These are phyloP conservation scores for Nomada flava DNA, from an alignment of 2,888 invertebrate species.

Conservation along the genomic window DNA sequence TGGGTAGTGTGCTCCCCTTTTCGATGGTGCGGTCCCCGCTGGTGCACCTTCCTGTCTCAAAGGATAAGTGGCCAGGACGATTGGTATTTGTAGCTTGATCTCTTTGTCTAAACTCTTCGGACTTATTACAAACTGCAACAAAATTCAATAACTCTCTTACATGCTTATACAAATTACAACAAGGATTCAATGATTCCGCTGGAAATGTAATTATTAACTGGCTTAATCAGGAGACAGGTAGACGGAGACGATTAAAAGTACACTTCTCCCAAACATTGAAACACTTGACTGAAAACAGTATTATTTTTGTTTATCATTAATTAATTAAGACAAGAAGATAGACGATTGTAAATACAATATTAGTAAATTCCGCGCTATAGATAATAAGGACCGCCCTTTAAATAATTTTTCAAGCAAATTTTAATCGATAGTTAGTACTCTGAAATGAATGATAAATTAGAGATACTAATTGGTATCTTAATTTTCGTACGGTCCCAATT, in stretches of 20 bases:
- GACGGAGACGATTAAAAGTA: no score
- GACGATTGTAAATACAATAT: neutral
- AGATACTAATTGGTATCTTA: neutral
- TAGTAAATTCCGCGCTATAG: no score
- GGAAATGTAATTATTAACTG: no score
- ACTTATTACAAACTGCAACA: slow-evolving; percentile 92
- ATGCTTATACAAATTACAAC: neutral
- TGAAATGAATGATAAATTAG: no score
- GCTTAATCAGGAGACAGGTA: no score
- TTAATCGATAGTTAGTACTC: no score
- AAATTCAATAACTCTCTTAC: slow-evolving; percentile 24
- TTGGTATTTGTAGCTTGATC: slow-evolving; percentile 95
- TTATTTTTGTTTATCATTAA: neutral
- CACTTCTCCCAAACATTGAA: no score
- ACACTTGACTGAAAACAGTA: neutral
- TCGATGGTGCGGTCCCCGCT: slow-evolving; percentile 88
- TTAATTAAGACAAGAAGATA: neutral
- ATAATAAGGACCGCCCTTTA: no score
- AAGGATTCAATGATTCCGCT: neutral
- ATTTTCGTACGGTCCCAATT: neutral
- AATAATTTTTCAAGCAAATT: no score
- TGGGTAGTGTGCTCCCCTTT: slow-evolving; percentile 96
- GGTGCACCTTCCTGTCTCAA: slow-evolving; percentile 89
- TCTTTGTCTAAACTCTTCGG: slow-evolving; percentile 97
- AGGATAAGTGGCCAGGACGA: slow-evolving; percentile 96